A percentile compares a stretch with the other conserved stretches of the same genome.
phyloP scores from a whole-genome alignment of 2,888 invertebrate genomes.

The Atrina japonica region DNA sequence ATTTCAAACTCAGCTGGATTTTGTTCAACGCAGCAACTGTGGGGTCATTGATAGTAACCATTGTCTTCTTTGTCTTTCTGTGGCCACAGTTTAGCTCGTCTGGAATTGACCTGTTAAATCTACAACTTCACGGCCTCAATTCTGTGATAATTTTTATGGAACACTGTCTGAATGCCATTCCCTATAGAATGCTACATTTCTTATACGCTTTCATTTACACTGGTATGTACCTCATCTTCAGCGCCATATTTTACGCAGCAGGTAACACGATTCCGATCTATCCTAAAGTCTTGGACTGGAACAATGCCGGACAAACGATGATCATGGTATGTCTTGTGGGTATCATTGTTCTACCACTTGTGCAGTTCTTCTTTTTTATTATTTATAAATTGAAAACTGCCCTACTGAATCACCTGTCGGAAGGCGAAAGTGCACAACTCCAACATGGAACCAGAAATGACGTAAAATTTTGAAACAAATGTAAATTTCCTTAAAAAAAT shows the following conservation, averaged over 20 bases:
- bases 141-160: constrained; percentile 72
- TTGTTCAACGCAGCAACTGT: constrained; percentile 61
- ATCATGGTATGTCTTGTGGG: constrained; percentile 56
- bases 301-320: constrained; percentile 62
- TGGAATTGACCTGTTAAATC: constrained; percentile 53
- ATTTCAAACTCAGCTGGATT: constrained; percentile 66
- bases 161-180: constrained; percentile 64
- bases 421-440: not conserved
- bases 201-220: constrained; percentile 68
- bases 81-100: constrained; percentile 55
- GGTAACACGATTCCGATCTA: constrained; percentile 73
- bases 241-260: constrained; percentile 69
- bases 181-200: constrained; percentile 69
- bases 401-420: not conserved
- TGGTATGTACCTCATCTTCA: constrained; percentile 69
- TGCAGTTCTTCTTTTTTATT: constrained; percentile 63
- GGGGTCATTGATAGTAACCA: constrained; percentile 68
- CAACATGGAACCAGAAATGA: too few species aligned
- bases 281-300: constrained; percentile 74
- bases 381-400: constrained; percentile 61
- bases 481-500: too few species aligned
- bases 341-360: constrained; percentile 60
- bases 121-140: constrained; percentile 73
- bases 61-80: constrained; percentile 70
- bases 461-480: too few species aligned